These are phyloP conservation scores for Porites lutea DNA, from an alignment of 64 coral and sea anemone species.

Conservation along the genomic window DNA sequence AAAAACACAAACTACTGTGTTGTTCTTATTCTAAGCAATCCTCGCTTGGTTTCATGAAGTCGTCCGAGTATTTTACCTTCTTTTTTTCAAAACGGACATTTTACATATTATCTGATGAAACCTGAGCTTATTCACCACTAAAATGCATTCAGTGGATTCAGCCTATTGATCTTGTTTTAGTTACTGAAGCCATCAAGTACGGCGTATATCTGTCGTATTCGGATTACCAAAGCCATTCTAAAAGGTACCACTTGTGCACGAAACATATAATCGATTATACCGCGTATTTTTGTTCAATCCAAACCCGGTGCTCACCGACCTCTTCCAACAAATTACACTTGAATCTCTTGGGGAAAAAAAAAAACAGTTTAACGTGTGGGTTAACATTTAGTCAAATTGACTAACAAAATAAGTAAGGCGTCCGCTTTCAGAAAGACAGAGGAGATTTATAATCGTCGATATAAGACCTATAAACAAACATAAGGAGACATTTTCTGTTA, in stretches of 20 bases:
- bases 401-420: not conserved
- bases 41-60: constrained; percentile 18
- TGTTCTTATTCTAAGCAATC: not conserved
- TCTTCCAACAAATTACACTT: too few relatives aligned
- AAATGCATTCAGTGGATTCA: not conserved
- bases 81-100: constrained; percentile 25
- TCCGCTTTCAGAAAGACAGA: not conserved
- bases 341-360: not conserved
- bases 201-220: constrained; percentile 9
- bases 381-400: too few relatives aligned
- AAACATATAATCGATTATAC: not conserved
- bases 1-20: not conserved
- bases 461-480: constrained; percentile 45
- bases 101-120: constrained; percentile 45
- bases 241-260: not conserved
- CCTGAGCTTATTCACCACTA: constrained; percentile 11
- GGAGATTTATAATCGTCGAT: not conserved
- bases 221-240: not conserved
- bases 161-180: constrained; percentile 5
- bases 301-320: not conserved
- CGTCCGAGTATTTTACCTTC: not conserved
- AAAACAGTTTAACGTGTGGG: not conserved
- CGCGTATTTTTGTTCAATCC: not conserved
- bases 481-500: constrained; percentile 29
- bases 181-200: not conserved